These are phyloP conservation scores for Caenorhabditis tropicalis DNA, from an alignment of 1,140 invertebrate genomes.

Conservation along the genomic window DNA sequence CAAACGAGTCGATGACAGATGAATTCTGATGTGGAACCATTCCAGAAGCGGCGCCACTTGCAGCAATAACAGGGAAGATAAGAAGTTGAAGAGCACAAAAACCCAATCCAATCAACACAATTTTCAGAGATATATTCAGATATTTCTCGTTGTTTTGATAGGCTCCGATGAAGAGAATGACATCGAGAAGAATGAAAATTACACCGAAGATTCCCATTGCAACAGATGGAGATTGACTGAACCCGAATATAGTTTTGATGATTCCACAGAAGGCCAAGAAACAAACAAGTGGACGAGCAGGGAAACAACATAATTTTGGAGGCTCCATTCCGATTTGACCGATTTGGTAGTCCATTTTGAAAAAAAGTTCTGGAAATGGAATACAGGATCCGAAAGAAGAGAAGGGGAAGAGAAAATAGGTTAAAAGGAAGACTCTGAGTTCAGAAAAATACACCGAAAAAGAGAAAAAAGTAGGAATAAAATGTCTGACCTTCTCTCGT, in stretches of 20 bases:
- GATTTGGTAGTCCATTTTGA: background rate
- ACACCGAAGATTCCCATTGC: background rate
- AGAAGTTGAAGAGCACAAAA: background rate
- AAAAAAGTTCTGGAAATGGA: no score
- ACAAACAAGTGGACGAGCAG: background rate
- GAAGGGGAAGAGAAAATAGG: no score
- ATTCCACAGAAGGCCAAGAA: background rate
- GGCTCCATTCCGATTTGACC: background rate
- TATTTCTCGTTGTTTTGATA: background rate
- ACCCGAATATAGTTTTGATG: background rate
- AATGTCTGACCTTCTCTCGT: no score
- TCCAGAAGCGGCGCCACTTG: background rate
- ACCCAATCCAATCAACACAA: background rate
- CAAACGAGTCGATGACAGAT: background rate
- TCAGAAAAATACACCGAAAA: no score
- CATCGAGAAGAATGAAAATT: background rate
- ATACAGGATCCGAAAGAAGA: no score
- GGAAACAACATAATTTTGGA: background rate
- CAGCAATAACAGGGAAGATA: background rate
- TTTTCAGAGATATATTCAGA: background rate
- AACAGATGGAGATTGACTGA: background rate
- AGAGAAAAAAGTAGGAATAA: no score
- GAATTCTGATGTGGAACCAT: background rate
- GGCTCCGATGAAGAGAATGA: background rate
- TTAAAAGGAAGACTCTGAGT: no score